Conservation (phyloP, 2,113 vertebrate genomes). For the Sigmodon hispidus region DNA sequence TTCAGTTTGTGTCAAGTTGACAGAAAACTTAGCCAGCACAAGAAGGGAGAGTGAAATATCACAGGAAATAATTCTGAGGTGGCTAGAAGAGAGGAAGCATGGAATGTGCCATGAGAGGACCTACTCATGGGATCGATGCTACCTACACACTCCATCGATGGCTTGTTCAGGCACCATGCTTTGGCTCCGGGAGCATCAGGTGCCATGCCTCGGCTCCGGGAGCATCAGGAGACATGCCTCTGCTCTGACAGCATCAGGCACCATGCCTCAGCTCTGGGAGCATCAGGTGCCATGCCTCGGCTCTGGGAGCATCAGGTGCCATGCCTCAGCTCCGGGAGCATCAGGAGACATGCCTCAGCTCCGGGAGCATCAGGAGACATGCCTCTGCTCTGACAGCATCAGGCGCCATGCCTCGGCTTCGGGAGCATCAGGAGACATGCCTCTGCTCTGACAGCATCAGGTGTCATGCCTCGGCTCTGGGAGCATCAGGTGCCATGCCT, state of each 20-base stretch:
- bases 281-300: too few relatives aligned
- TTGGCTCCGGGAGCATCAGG: neutral
- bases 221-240: neutral
- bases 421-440: rapidly evolving
- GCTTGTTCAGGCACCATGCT: neutral
- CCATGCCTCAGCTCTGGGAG: rapidly evolving
- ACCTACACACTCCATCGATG: neutral
- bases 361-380: rapidly evolving
- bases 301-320: too few relatives aligned
- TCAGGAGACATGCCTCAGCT: neutral
- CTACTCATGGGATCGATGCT: too few relatives aligned
- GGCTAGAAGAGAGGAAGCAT: neutral
- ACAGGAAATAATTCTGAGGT: neutral
- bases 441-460: rapidly evolving
- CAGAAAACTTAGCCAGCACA: neutral
- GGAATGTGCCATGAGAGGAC: neutral
- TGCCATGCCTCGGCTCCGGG: rapidly evolving
- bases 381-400: too few relatives aligned
- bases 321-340: rapidly evolving
- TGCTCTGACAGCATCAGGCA: too few relatives aligned
- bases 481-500: neutral
- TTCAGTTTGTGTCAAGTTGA: neutral
- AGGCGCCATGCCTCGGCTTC: neutral
- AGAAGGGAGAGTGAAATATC: neutral
- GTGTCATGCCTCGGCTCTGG: neutral